phyloP scores from a whole-genome alignment of 1,140 invertebrate species.

The Pygmarrhopalites habei region DNA sequence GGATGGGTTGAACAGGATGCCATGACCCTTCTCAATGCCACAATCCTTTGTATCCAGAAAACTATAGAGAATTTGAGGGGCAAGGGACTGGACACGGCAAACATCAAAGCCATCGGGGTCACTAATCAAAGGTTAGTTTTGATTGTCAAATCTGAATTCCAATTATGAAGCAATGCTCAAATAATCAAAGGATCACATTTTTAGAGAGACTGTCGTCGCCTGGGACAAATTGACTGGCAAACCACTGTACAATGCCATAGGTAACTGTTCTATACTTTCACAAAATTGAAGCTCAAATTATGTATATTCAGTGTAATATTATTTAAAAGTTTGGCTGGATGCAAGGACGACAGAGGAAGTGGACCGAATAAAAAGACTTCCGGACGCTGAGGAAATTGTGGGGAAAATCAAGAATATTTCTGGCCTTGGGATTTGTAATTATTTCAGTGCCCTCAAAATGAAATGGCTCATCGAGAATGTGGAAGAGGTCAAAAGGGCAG shows the following conservation, averaged over 20 bases:
- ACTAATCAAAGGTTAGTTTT: constrained; percentile 92
- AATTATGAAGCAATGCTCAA: no score
- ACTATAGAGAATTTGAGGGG: constrained; percentile 55
- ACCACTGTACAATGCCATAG: constrained; percentile 85
- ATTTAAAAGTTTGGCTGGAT: constrained; percentile 23
- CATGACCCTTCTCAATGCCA: constrained; percentile 58
- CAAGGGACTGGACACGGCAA: constrained; percentile 58
- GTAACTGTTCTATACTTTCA: constrained; percentile 59
- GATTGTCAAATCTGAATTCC: no score
- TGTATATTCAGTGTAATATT: no score
- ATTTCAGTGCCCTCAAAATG: constrained; percentile 89
- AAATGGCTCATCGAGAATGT: constrained; percentile 90
- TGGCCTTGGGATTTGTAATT: constrained; percentile 90
- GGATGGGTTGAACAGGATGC: constrained; percentile 96
- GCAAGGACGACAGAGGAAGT: constrained; percentile 68
- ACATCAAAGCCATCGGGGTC: constrained; percentile 63
- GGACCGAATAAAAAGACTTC: constrained; percentile 69
- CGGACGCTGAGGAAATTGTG: constrained; percentile 56
- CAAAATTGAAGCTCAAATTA: no score
- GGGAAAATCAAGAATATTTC: constrained; percentile 67
- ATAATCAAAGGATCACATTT: no score
- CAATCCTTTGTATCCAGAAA: constrained; percentile 67
- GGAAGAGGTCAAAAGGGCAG: constrained; percentile 66
- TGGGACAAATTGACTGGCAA: constrained; percentile 86
- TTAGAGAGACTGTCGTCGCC: constrained; percentile 84